These are phyloP conservation scores for Galerucella pusilla DNA, from an alignment of 2,888 invertebrate species.

Conservation along the genomic window DNA sequence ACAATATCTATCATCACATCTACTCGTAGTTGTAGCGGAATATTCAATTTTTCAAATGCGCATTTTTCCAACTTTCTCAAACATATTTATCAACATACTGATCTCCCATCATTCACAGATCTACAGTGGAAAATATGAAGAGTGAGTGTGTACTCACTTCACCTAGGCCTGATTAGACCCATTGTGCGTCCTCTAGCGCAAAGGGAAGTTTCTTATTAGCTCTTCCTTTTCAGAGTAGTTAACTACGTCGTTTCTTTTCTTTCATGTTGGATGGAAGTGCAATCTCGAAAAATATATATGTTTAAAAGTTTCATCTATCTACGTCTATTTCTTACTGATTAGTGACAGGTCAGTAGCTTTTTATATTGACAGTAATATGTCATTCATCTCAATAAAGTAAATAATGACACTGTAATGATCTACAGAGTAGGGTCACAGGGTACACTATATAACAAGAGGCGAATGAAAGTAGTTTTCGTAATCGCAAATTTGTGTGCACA, in stretches of 20 bases:
- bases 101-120: neutral
- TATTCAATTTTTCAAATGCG: neutral
- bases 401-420: too few relatives aligned
- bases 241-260: neutral
- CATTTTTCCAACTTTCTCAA: neutral
- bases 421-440: too few relatives aligned
- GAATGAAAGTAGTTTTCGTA: too few relatives aligned
- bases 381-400: too few relatives aligned
- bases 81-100: neutral
- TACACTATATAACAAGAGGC: too few relatives aligned
- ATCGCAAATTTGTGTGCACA: too few relatives aligned
- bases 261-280: neutral
- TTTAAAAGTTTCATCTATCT: neutral
- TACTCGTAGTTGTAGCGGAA: neutral
- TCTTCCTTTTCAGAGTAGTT: neutral
- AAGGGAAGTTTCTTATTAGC: neutral
- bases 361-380: too few relatives aligned
- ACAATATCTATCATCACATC: neutral
- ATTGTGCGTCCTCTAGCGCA: neutral
- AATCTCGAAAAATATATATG: neutral
- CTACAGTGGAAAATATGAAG: neutral
- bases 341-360: too few relatives aligned
- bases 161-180: constrained; percentile 8
- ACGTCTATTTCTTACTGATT: too few relatives aligned
- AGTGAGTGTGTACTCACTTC: neutral